phyloP scores from a whole-genome alignment of 2,888 invertebrate genomes.

The Temnothorax rugatulus region DNA sequence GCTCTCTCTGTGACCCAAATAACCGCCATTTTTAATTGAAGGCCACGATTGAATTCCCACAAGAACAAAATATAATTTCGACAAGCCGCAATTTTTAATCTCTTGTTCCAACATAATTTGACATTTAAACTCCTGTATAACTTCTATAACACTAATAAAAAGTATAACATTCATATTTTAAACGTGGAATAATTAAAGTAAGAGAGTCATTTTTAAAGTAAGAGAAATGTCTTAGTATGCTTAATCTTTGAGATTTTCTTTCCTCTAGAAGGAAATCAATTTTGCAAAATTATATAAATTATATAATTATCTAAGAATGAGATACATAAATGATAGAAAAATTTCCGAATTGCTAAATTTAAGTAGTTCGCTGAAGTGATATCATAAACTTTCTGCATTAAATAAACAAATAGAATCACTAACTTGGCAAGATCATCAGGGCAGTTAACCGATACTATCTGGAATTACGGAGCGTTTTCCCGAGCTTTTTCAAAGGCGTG shows the following conservation, averaged over 20 bases:
- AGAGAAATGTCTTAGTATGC: not conserved
- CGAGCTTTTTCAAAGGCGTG: constrained; percentile 28
- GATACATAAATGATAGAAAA: not conserved
- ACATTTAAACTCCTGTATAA: not conserved
- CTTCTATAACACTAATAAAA: not conserved
- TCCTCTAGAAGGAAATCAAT: not conserved
- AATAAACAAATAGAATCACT: not conserved
- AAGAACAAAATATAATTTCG: not conserved
- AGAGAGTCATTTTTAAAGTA: not conserved
- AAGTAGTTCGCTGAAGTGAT: not conserved
- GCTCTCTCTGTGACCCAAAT: constrained; percentile 47
- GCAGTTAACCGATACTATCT: constrained; percentile 19
- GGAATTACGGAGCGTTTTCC: constrained; percentile 34
- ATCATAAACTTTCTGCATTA: not conserved
- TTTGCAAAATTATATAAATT: not conserved
- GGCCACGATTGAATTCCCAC: not conserved
- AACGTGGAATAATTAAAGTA: not conserved
- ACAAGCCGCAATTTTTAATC: not conserved
- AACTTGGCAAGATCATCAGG: not conserved
- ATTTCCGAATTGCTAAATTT: not conserved
- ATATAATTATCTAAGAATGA: not conserved
- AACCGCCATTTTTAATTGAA: constrained; percentile 36
- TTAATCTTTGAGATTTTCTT: not conserved
- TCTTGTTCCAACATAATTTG: not conserved
- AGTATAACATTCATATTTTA: not conserved